These are phyloP conservation scores for Cairina moschata DNA, from an alignment of 2,113 vertebrate genomes.

Conservation along the genomic window DNA sequence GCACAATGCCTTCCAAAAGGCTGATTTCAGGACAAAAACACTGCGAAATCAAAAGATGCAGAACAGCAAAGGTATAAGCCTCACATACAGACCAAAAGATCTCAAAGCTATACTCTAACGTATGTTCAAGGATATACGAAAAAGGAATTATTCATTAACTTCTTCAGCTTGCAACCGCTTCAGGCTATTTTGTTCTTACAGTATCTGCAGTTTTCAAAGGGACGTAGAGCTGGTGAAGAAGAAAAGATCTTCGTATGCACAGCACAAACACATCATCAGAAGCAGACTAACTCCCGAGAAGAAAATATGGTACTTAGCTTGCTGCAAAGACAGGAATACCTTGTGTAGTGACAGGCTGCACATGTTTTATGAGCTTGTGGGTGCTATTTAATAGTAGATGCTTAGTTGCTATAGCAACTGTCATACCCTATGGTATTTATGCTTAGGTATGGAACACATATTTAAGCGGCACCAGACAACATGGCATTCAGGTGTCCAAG, in stretches of 20 bases:
- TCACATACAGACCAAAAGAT: constrained; percentile 21
- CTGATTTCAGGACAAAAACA: constrained; percentile 8
- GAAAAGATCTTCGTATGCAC: constrained; percentile 8
- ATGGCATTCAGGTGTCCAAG: constrained; percentile 7
- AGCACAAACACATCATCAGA: constrained; percentile 39
- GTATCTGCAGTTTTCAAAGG: constrained; percentile 42
- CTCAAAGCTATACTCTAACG: constrained; percentile 22
- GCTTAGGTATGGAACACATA: constrained; percentile 29
- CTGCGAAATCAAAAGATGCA: constrained; percentile 6
- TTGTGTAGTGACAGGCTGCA: constrained; percentile 35
- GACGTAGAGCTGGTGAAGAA: not conserved
- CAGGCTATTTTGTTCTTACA: constrained; percentile 42
- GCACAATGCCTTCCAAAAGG: not conserved
- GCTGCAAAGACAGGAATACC: constrained; percentile 43
- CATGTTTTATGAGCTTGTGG: constrained; percentile 42
- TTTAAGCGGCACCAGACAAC: constrained; percentile 40
- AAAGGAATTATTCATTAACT: constrained; percentile 69
- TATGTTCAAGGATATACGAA: constrained; percentile 12
- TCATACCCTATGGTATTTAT: constrained; percentile 53
- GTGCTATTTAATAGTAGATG: constrained; percentile 65
- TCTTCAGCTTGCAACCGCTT: constrained; percentile 15
- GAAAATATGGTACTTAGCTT: constrained; percentile 22
- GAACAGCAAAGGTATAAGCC: constrained; percentile 7
- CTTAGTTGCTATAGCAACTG: constrained; percentile 69
- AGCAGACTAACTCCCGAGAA: not conserved